These are phyloP conservation scores for Perodicticus potto DNA, from an alignment of 2,797 vertebrate species.

Conservation along the genomic window DNA sequence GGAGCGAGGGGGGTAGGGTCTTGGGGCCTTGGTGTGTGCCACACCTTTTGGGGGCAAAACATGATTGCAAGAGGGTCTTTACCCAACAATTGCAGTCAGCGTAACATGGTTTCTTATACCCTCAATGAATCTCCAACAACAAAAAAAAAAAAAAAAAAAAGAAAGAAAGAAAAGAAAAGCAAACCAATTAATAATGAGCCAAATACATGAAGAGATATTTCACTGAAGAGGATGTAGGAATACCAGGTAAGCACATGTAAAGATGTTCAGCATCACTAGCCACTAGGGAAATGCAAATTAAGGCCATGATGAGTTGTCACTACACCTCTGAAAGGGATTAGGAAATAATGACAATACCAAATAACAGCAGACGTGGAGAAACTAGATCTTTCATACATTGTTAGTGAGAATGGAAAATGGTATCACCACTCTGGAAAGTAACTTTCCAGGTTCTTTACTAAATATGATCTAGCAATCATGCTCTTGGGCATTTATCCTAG, in stretches of 20 bases:
- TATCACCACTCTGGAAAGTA: background rate
- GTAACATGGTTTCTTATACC: too few relatives aligned
- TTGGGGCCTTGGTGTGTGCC: too few relatives aligned
- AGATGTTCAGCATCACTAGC: background rate
- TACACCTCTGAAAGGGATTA: background rate
- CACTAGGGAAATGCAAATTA: conserved; percentile 17
- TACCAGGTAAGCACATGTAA: background rate
- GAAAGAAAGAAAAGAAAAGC: too few relatives aligned
- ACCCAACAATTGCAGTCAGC: too few relatives aligned
- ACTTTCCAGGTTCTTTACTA: conserved; percentile 5
- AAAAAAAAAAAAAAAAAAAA: too few relatives aligned
- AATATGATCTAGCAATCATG: background rate
- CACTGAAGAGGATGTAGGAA: background rate
- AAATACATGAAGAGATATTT: background rate
- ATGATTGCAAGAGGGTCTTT: too few relatives aligned
- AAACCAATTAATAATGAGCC: background rate
- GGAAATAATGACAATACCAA: background rate
- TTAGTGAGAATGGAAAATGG: conserved; percentile 9
- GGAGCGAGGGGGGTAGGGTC: too few relatives aligned
- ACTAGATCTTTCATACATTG: background rate
- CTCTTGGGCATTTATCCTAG: background rate
- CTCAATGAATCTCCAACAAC: too few relatives aligned
- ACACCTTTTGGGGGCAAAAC: too few relatives aligned
- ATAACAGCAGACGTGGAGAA: background rate
- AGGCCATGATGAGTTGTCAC: background rate